A percentile compares a stretch with the other conserved stretches of the same genome.
These are phyloP conservation scores for Platygyra sinensis DNA, from an alignment of 64 coral and sea anemone species.

Conservation along the genomic window DNA sequence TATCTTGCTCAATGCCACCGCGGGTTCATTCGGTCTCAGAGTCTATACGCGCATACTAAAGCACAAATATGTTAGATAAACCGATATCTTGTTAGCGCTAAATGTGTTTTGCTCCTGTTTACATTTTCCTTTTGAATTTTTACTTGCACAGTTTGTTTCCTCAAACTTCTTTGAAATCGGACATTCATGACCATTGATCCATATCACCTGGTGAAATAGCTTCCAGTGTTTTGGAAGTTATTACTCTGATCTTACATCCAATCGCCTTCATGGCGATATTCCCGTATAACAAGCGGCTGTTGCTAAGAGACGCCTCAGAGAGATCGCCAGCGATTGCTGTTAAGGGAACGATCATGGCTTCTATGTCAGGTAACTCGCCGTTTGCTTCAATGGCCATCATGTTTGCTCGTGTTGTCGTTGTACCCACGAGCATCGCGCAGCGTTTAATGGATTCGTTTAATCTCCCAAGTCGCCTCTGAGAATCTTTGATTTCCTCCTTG, in stretches of 20 bases:
- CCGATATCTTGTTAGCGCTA: too few relatives aligned
- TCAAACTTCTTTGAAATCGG: too few relatives aligned
- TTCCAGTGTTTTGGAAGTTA: slow-evolving; percentile 7
- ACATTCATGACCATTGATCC: not conserved
- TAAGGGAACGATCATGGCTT: slow-evolving; percentile 13
- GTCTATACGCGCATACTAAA: too few relatives aligned
- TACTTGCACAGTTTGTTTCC: too few relatives aligned
- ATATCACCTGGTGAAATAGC: not conserved
- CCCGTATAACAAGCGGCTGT: slow-evolving; percentile 17
- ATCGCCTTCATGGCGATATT: not conserved
- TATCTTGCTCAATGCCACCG: too few relatives aligned
- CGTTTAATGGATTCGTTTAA: slow-evolving; percentile 9
- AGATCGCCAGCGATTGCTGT: slow-evolving; percentile 25
- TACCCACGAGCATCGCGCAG: not conserved
- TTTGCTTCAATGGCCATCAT: slow-evolving; percentile 27
- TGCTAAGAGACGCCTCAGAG: not conserved
- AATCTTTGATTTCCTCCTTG: slow-evolving; percentile 3
- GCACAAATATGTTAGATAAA: too few relatives aligned
- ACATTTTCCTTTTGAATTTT: too few relatives aligned
- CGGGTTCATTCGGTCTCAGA: too few relatives aligned
- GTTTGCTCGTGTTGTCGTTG: slow-evolving; percentile 24
- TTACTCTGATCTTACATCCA: not conserved
- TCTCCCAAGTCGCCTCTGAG: not conserved
- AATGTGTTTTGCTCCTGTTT: too few relatives aligned
- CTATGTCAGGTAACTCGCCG: slow-evolving; percentile 19